phyloP scores from a whole-genome alignment of 2,888 invertebrate genomes.

The Hedychridium roseum region DNA sequence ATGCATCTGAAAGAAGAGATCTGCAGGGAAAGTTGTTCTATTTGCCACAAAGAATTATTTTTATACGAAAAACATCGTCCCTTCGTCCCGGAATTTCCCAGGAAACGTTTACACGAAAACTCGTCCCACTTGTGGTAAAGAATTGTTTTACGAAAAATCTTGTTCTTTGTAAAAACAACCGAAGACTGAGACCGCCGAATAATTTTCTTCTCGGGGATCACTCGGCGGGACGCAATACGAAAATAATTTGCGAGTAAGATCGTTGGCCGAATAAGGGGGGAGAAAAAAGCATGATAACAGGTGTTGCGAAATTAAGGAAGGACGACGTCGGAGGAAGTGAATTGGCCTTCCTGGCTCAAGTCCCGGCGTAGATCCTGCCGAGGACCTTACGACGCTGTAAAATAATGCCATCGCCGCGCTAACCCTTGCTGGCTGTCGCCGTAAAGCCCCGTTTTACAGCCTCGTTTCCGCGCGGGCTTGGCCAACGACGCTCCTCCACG shows the following conservation, averaged over 20 bases:
- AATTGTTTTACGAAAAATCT: no score
- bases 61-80: no score
- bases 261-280: not conserved
- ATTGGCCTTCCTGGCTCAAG: slow-evolving; percentile 17
- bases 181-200: no score
- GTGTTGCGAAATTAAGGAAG: no score
- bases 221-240: not conserved
- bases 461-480: slow-evolving; percentile 2
- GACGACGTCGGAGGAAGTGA: slow-evolving; percentile 16
- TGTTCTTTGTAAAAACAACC: no score
- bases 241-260: not conserved
- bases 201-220: no score
- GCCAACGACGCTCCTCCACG: not conserved
- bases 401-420: slow-evolving; percentile 28
- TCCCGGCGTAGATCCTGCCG: slow-evolving; percentile 14
- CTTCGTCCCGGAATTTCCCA: no score
- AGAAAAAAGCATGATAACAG: not conserved
- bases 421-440: slow-evolving; percentile 15
- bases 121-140: no score
- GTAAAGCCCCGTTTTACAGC: slow-evolving; percentile 24
- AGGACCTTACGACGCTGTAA: slow-evolving; percentile 29
- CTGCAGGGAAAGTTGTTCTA: no score
- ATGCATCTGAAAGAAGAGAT: no score
- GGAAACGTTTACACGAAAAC: no score
- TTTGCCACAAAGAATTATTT: no score